Percentiles rank a stretch among this genome's conserved stretches.
These are phyloP conservation scores for Leptodirus hochenwartii DNA, from an alignment of 2,888 invertebrate genomes.

Conservation along the genomic window DNA sequence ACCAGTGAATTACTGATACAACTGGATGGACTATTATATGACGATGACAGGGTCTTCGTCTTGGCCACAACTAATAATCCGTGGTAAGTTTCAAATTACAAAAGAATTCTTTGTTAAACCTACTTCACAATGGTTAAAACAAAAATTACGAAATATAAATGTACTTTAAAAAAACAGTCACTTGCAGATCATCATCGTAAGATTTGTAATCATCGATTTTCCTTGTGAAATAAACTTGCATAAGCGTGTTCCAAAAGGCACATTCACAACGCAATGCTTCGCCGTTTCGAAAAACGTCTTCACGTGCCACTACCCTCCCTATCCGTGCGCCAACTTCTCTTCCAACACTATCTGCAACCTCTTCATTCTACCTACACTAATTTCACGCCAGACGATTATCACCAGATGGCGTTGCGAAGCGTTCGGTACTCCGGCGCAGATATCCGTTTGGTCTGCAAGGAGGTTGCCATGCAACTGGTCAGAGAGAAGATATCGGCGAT, in stretches of 20 bases:
- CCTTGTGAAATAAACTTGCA: no score
- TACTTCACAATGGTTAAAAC: no score
- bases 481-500: no score
- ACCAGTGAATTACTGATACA: slow-evolving; percentile 78
- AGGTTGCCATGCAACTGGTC: slow-evolving; percentile 67
- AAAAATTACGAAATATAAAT: no score
- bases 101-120: no score
- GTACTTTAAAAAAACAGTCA: no score
- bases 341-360: slow-evolving; percentile 27
- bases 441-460: slow-evolving; percentile 71
- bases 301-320: slow-evolving; percentile 57
- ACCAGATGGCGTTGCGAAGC: slow-evolving; percentile 35
- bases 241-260: no score
- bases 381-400: slow-evolving; percentile 30
- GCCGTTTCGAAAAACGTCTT: slow-evolving; percentile 77
- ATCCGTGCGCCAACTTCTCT: slow-evolving; percentile 46
- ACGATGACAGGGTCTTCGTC: slow-evolving; percentile 47
- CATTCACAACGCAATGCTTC: slow-evolving; percentile 69
- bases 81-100: slow-evolving; percentile 40
- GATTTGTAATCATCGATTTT: no score
- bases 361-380: slow-evolving; percentile 21
- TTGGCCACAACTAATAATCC: slow-evolving; percentile 84
- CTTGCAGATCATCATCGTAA: no score
- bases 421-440: slow-evolving; percentile 79
- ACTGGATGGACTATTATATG: slow-evolving; percentile 57